A percentile compares a stretch with the other conserved stretches of the same genome.
These are phyloP conservation scores for Bombus affinis DNA, from an alignment of 1,140 invertebrate species.

Conservation along the genomic window DNA sequence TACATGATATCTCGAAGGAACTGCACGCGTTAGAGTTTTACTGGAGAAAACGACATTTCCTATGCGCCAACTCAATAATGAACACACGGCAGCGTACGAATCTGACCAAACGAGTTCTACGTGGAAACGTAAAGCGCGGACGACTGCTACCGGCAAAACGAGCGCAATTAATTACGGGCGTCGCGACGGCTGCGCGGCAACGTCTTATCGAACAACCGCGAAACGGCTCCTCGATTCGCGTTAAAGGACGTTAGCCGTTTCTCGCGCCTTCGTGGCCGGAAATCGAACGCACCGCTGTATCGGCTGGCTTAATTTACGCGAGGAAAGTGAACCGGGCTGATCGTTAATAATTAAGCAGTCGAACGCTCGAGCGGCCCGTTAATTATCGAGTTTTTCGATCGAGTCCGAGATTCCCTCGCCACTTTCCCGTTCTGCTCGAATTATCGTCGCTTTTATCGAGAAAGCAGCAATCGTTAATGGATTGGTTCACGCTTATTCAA, in stretches of 20 bases:
- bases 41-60: neutral
- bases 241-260: neutral
- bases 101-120: constrained; percentile 41
- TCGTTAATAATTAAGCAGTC: constrained; percentile 34
- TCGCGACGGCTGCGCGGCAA: constrained; percentile 3
- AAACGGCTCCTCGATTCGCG: neutral
- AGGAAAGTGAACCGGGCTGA: constrained; percentile 11
- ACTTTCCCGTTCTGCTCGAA: constrained; percentile 18
- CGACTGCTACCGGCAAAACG: constrained; percentile 18
- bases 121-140: constrained; percentile 39
- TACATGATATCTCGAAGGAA: neutral
- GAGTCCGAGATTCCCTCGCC: neutral
- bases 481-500: constrained; percentile 4
- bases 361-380: constrained; percentile 2
- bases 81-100: neutral
- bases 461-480: constrained; percentile 13
- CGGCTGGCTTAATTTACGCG: constrained; percentile 15
- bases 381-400: constrained; percentile 24
- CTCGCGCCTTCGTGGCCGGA: neutral
- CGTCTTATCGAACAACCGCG: constrained; percentile 3
- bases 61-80: neutral
- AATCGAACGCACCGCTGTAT: neutral
- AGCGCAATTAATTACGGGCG: constrained; percentile 52
- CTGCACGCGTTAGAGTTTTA: neutral
- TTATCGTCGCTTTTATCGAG: constrained; percentile 34